Evolutionary conservation across 2,888 invertebrate genomes (phyloP), one percentile per base, ranked within the genome.

Genomic region (Scaptomyza flava): DNA sequence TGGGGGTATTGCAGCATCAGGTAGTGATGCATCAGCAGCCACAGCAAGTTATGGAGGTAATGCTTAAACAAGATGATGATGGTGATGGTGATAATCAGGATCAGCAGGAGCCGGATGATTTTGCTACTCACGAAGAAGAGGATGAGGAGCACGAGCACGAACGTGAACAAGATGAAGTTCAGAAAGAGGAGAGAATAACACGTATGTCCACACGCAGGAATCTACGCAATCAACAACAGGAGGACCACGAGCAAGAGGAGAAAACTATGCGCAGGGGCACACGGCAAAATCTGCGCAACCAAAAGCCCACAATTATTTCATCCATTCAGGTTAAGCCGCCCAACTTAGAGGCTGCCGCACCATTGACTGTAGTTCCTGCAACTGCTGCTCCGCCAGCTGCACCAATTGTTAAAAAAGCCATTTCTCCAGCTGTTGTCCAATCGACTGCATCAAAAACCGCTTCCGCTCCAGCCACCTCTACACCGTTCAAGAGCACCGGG

Each of bases 321-420:
- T 58, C 68, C 3, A 51, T 64, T 17, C 51, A 56, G 46, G 59
- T 66, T 6, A 67, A 68, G 30, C 70, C 81, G 12, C 59, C 64
- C 6, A 33, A 23, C n/a, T 20, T 20, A 6, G 9, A 11, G 1
- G 3, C 34, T 8, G 20, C 17, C 7, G 12, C 12, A 5, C 12
- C 48, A 33, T 5, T 36, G n/a, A 14, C 42, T 11, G 20, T 33
- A 33, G 33, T 5, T 20, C 20, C 47, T 9, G 20, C 9, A 20
- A 34, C 43, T n/a, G 9, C 12, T 11, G 12, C 54, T 20, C 47
- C 20, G 7, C 31, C 31, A n/a, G 45, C 27, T 46, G n/a, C 45
- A 14, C n/a, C 20, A 20, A 23, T 9, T 17, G 8, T 17, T 17
- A 6, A 14, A 8, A 14, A 38, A 38, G 41, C 17, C 4, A 17